Evolutionary conservation across 2,113 vertebrate genomes (phyloP), one percentile per base, ranked within the genome.

Genomic region (Rattus rattus): DNA sequence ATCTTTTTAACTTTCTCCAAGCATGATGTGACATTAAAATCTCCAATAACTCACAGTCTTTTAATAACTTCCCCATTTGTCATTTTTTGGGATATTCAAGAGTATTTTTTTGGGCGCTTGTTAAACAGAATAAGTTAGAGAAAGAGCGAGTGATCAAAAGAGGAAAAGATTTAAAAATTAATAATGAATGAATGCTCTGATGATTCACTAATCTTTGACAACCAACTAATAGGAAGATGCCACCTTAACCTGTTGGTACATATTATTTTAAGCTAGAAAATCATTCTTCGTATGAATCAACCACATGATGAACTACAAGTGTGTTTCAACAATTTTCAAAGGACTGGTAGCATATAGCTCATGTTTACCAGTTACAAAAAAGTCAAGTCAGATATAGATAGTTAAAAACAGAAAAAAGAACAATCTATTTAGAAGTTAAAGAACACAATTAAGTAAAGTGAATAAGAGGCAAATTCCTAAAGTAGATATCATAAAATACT

Each of bases 1-100:
- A 65, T 93, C 47, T 72, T 89, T 93, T 81, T 56, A 67, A 26
- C 13, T 47, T 91, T 87, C 54, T 93, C 14, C 49, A 87, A 87
- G 36, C 20, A 79, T n/a, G 1, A 59, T 16, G 11, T 92, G 26
- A 5, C 54, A 75, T 73, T 84, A 92, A 96, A 75, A 69, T 91
- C 1, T 36, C 69, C 24, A 61, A 52, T 86, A 93, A 59, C 0
- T 61, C 56, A 91, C 2, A 33, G 0, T 88, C 7, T 80, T 75
- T 91, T 49, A 90, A 87, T 69, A 2, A 86, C 69, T 73, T 6
- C 1, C 26, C 56, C 47, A 5, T 92, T 90, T 92, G 69, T 26
- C 24, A 63, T 47, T 67, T 72, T 84, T 8, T 36, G 24, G 4
- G 10, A 54, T 83, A 61, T 81, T 47, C 54, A 52, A 88, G 11